Base-by-base conservation (phyloP, 2,113 vertebrate species). In the Halcyon senegalensis region DNA sequence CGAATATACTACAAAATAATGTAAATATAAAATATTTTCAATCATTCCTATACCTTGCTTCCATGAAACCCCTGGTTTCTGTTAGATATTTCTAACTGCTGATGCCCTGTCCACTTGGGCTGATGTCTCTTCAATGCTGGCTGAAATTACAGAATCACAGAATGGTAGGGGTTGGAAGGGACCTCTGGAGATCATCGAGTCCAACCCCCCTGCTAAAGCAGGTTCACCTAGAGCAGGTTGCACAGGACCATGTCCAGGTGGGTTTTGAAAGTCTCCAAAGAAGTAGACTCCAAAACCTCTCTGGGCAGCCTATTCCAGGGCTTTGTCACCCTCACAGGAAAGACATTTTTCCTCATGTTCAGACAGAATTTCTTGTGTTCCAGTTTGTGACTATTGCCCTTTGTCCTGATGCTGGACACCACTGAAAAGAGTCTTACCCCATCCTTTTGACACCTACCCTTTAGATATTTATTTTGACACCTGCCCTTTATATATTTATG, bases 61-160 rank as follows among this genome's bases (percentile, higher is more conserved):
- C 46, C 46, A 41, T 78, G 18, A 79, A 48, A 91, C 53, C 33
- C 11, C 9, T 72, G 73, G n/a, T 50, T 93, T 91, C 58, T 62
- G 41, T 93, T 70, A 95, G 63, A 72, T 68, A 78, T 92, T 95
- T 91, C 84, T 93, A 44, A 86, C 60, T 87, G 33, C 41, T 85
- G 33, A 23, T 74, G 46, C 64, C 75, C 69, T 73, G 15, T 74
- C 19, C 6, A 46, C 20, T 53, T 70, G 28, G 39, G 41, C 56
- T 77, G 59, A 67, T 77, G 68, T 74, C 53, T 91, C 31, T 96
- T 94, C 89, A 92, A 21, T 59, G 79, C 37, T 81, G 39, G 63
- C n/a, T 94, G 58, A 79, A 93, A 93, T 37, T 60, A 35, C 59
- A 37, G 35, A 16, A 63, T 63, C 60, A 39, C 60, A 63, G 16